Evolutionary conservation across 1,140 invertebrate genomes (phyloP).

Genomic region (Psilanteris sp.): DNA sequence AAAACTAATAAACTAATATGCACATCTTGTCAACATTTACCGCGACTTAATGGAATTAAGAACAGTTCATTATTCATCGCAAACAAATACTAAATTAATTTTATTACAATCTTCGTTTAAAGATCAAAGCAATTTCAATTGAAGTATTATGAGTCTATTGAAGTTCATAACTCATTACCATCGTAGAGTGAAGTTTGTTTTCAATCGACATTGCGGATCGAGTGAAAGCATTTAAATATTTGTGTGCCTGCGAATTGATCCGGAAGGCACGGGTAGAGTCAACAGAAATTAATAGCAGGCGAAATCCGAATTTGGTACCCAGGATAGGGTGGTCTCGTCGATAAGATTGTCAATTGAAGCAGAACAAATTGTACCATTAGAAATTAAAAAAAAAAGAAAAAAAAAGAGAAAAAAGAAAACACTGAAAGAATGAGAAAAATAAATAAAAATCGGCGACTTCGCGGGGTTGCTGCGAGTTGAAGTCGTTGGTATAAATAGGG

Average conservation of each 20-base stretch:
- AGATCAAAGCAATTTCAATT: no score
- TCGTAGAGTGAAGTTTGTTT: conserved; percentile 13
- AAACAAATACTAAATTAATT: no score
- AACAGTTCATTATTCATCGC: no score
- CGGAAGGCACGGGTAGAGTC: neutral
- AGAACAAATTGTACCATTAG: conserved; percentile 66
- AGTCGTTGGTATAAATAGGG: conserved; percentile 56
- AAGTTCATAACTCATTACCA: conserved; percentile 30
- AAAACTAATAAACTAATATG: no score
- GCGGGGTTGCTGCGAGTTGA: conserved; percentile 65
- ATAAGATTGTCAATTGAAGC: conserved; percentile 68
- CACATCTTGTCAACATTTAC: no score
- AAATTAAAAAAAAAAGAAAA: conserved; percentile 16
- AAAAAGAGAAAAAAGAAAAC: conserved; percentile 21
- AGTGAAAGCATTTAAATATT: conserved; percentile 36
- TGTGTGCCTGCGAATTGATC: conserved; percentile 20
- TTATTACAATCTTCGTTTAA: no score
- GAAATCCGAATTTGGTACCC: conserved; percentile 64
- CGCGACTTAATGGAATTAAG: no score
- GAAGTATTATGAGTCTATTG: conserved; percentile 16
- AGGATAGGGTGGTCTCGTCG: conserved; percentile 75
- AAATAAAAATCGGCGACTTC: conserved; percentile 19
- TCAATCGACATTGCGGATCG: conserved; percentile 18
- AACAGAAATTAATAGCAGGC: no score
- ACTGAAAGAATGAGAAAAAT: no score